Conservation (phyloP, 2,888 invertebrate genomes). For the Apotomis capreana region DNA sequence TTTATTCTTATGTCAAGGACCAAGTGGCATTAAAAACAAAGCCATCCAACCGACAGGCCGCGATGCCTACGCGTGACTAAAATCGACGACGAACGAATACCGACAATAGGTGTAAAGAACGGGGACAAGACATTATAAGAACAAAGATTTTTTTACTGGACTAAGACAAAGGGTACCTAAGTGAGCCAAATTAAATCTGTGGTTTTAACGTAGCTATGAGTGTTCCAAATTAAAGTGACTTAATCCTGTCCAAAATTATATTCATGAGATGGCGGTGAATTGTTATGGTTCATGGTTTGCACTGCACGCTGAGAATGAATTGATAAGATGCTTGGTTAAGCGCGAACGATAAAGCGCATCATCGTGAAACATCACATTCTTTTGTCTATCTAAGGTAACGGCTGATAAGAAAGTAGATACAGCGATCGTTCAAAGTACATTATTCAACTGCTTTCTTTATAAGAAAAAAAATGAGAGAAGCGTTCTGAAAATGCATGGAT, state of each 20-base stretch:
- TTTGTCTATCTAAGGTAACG: slow-evolving; percentile 38
- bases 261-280: slow-evolving; percentile 7
- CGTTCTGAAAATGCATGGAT: background rate
- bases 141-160: slow-evolving; percentile 53
- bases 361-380: slow-evolving; percentile 53
- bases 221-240: slow-evolving; percentile 4
- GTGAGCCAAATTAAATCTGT: slow-evolving; percentile 42
- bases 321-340: slow-evolving; percentile 41
- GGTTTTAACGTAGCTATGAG: background rate
- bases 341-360: slow-evolving; percentile 54
- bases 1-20: slow-evolving; percentile 38
- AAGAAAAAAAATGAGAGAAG: background rate
- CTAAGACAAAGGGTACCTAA: slow-evolving; percentile 41
- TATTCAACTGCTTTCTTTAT: slow-evolving; percentile 1
- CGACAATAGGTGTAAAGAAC: slow-evolving; percentile 60
- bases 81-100: slow-evolving; percentile 60
- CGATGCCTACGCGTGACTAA: slow-evolving; percentile 75
- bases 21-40: slow-evolving; percentile 53
- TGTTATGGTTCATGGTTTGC: slow-evolving; percentile 1
- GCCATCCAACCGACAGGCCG: slow-evolving; percentile 65
- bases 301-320: slow-evolving; percentile 1
- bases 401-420: slow-evolving; percentile 37
- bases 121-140: slow-evolving; percentile 56
- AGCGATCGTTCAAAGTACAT: slow-evolving; percentile 8
- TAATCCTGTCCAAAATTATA: slow-evolving; percentile 7